Conservation (phyloP, 2,888 invertebrate species). For the Macroteleia sp. region DNA sequence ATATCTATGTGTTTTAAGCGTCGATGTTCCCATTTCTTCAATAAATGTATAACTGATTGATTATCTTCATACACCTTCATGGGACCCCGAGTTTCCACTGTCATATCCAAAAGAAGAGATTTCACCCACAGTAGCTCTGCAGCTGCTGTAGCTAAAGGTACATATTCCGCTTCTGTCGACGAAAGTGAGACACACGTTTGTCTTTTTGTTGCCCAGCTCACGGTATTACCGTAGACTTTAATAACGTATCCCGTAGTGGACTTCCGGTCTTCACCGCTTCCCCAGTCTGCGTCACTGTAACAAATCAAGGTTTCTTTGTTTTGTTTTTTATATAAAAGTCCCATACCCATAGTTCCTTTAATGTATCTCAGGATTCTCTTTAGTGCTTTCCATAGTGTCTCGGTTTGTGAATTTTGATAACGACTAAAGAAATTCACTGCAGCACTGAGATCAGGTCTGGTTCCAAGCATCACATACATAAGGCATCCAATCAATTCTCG, state of each 20-base stretch:
- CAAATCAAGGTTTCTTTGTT: conserved; percentile 8
- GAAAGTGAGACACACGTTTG: conserved; percentile 73
- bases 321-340: conserved; percentile 14
- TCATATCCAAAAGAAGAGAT: conserved; percentile 68
- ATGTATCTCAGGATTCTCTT: conserved; percentile 68
- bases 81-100: background rate
- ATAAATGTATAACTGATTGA: conserved; percentile 33
- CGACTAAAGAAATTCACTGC: conserved; percentile 55
- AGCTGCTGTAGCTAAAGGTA: conserved; percentile 70
- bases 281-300: conserved; percentile 71
- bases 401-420: conserved; percentile 39
- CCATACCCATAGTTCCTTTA: conserved; percentile 35
- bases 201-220: conserved; percentile 74
- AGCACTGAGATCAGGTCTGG: conserved; percentile 49
- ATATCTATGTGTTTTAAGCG: conserved; percentile 67
- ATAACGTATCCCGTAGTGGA: conserved; percentile 64
- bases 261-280: conserved; percentile 60
- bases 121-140: conserved; percentile 72
- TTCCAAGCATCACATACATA: conserved; percentile 57
- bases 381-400: conserved; percentile 61
- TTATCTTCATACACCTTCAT: conserved; percentile 24
- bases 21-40: conserved; percentile 67
- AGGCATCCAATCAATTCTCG: conserved; percentile 60
- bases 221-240: conserved; percentile 62
- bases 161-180: conserved; percentile 77